Conservation (phyloP, 2,888 invertebrate genomes). For the Apamea monoglypha region DNA sequence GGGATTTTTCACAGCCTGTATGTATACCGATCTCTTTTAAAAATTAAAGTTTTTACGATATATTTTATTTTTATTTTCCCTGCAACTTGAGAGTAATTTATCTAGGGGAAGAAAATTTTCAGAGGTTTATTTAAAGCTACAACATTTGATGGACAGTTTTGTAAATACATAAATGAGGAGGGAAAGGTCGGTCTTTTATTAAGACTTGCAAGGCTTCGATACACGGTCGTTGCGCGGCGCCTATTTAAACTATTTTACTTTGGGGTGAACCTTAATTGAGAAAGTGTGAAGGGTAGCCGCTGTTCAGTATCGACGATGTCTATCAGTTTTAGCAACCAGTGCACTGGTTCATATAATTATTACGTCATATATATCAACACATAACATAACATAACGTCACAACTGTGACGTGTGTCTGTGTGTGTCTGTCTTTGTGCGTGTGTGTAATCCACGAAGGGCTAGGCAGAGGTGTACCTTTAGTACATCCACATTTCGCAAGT, state of each 20-base stretch:
- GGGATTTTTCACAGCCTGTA: not conserved
- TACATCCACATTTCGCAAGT: too few species aligned
- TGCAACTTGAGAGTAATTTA: not conserved
- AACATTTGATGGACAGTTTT: not conserved
- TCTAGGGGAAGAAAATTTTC: not conserved
- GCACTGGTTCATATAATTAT: too few species aligned
- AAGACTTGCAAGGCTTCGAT: constrained; percentile 24
- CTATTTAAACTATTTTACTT: constrained; percentile 34
- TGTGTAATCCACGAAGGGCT: too few species aligned
- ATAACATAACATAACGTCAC: too few species aligned
- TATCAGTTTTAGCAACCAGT: not conserved
- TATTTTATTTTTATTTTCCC: not conserved
- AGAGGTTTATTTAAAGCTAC: not conserved
- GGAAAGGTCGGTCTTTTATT: not conserved
- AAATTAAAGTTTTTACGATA: not conserved
- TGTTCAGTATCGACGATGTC: constrained; percentile 5
- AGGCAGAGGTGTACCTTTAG: too few species aligned
- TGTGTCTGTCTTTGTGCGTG: too few species aligned
- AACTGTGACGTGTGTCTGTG: too few species aligned
- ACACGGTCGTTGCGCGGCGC: not conserved
- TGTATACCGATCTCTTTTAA: not conserved
- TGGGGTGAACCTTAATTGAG: constrained; percentile 25
- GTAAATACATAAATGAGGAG: not conserved
- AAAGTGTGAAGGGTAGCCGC: not conserved
- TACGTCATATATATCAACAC: too few species aligned